phyloP scores from a whole-genome alignment of 1,140 invertebrate species.

The Drosophila kepulauana region DNA sequence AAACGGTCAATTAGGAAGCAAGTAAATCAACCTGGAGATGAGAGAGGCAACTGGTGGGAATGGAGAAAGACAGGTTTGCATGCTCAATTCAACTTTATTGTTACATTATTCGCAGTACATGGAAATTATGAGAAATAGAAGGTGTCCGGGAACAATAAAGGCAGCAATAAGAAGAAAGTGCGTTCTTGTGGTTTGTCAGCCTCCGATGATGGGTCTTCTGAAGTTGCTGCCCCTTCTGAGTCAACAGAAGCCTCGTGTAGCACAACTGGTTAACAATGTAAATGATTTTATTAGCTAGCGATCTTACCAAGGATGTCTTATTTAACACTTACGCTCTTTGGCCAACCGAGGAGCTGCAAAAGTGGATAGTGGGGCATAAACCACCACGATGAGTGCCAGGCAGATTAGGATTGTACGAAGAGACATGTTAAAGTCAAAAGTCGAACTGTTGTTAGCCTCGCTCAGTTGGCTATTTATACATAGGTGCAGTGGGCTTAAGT shows the following conservation, averaged over 20 bases:
- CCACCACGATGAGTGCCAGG: slow-evolving; percentile 8
- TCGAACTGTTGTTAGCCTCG: slow-evolving; percentile 28
- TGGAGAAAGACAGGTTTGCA: slow-evolving; percentile 73
- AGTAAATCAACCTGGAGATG: slow-evolving; percentile 26
- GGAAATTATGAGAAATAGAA: slow-evolving; percentile 43
- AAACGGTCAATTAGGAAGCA: slow-evolving; percentile 33
- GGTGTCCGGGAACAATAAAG: slow-evolving; percentile 45
- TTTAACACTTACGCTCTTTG: slow-evolving; percentile 34
- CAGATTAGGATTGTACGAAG: slow-evolving; percentile 8
- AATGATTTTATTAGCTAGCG: not conserved
- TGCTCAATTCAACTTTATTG: slow-evolving; percentile 19
- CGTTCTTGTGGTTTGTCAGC: slow-evolving; percentile 23
- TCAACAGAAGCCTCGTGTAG: slow-evolving; percentile 10
- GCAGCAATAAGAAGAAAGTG: slow-evolving; percentile 50
- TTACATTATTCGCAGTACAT: not conserved
- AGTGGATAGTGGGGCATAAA: slow-evolving; percentile 35
- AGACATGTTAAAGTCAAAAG: slow-evolving; percentile 48
- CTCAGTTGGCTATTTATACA: slow-evolving; percentile 46
- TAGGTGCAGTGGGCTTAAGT: not conserved
- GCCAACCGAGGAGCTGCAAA: slow-evolving; percentile 34
- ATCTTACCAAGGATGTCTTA: not conserved
- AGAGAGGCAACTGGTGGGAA: slow-evolving; percentile 52
- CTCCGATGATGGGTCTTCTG: not conserved
- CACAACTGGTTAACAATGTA: slow-evolving; percentile 19
- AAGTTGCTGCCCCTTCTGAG: not conserved